Evolutionary conservation across 2,113 vertebrate species (phyloP).

Genomic region (Catharus fuscescens): DNA sequence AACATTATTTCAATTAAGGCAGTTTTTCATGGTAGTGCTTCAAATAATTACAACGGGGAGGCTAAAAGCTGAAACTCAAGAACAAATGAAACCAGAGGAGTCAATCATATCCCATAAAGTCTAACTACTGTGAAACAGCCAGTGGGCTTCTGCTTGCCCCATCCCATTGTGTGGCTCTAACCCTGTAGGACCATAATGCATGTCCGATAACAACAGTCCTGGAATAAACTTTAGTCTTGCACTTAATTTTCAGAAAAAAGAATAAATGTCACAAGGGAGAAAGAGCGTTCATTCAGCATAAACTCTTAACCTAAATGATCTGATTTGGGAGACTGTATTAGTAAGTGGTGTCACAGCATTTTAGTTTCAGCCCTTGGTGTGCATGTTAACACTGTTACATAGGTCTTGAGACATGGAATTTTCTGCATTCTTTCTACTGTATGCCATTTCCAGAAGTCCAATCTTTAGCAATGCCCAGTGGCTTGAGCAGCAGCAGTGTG

Average conservation of each 20-base stretch:
- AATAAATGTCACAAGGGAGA: neutral
- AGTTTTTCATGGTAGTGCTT: neutral
- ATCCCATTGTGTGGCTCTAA: neutral
- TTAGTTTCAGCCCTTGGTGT: neutral
- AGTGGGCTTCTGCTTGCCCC: neutral
- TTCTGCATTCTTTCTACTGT: neutral
- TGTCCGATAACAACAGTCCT: neutral
- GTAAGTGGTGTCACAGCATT: neutral
- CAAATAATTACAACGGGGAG: constrained; percentile 1
- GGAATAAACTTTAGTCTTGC: neutral
- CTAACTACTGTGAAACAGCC: neutral
- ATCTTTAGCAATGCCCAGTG: neutral
- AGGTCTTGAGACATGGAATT: neutral
- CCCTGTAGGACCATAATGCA: neutral
- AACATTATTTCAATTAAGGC: constrained; percentile 36
- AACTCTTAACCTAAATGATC: neutral
- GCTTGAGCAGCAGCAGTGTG: neutral
- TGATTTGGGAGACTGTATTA: neutral
- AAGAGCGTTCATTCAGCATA: neutral
- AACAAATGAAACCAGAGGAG: neutral
- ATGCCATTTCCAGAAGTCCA: neutral
- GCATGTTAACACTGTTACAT: neutral
- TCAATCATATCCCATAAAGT: neutral
- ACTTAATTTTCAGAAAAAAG: neutral
- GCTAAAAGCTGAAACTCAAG: constrained; percentile 26